phyloP scores from a whole-genome alignment of 1,140 invertebrate genomes.

The Nylanderia fulva region DNA sequence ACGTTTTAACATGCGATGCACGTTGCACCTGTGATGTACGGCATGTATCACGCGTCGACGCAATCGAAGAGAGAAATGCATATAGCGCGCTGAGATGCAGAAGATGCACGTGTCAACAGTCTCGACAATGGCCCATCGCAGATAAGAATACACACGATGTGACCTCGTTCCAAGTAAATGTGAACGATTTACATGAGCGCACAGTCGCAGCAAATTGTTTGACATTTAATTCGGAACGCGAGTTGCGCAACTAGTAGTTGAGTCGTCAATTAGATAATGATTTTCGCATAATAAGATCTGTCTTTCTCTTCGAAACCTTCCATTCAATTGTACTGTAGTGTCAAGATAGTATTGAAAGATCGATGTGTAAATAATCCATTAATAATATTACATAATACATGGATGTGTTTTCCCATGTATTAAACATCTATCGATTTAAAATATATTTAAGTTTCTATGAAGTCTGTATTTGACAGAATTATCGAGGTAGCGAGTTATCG shows the following conservation, averaged over 20 bases:
- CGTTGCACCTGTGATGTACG: constrained; percentile 44
- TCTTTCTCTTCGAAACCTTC: not conserved
- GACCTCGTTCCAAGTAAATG: constrained; percentile 57
- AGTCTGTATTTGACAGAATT: not conserved
- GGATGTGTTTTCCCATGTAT: not conserved
- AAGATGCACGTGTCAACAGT: constrained; percentile 41
- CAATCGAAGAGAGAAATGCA: constrained; percentile 61
- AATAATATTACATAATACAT: not conserved
- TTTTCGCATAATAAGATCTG: constrained; percentile 29
- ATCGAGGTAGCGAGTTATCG: not conserved
- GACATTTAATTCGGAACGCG: constrained; percentile 57
- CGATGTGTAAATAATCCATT: not conserved
- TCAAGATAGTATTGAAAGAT: not conserved
- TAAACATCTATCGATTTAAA: not conserved
- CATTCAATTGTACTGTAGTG: not conserved
- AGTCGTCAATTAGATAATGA: constrained; percentile 58
- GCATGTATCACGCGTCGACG: constrained; percentile 38
- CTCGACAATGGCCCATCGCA: constrained; percentile 44
- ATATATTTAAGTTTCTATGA: not conserved
- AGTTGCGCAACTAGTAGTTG: constrained; percentile 22
- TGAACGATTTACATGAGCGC: constrained; percentile 20
- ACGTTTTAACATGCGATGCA: constrained; percentile 28
- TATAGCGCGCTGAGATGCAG: constrained; percentile 58
- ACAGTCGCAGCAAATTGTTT: constrained; percentile 32
- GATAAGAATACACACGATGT: constrained; percentile 45